Conservation (phyloP, 2,888 invertebrate species). For the Chrysolina americana region DNA sequence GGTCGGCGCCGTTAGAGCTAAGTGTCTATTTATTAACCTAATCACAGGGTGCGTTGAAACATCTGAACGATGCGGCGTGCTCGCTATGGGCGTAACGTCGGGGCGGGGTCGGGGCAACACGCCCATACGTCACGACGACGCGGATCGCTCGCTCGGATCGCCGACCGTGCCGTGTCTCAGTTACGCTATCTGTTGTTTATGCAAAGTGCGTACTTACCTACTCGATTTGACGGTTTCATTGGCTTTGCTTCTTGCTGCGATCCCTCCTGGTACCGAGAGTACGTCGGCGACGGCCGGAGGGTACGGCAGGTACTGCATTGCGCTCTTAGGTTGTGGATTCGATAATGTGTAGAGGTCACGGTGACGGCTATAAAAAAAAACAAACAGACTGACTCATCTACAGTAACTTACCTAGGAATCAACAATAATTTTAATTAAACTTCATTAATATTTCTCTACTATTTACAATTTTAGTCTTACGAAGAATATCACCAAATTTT, state of each 20-base stretch:
- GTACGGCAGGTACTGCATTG: not conserved
- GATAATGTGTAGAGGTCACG: not conserved
- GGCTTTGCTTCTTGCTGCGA: constrained; percentile 7
- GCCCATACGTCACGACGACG: constrained; percentile 66
- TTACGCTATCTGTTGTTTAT: constrained; percentile 35
- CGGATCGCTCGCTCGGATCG: constrained; percentile 54
- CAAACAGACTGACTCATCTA: too few relatives aligned
- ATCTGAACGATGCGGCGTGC: constrained; percentile 48
- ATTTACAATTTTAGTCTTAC: too few relatives aligned
- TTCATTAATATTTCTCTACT: too few relatives aligned
- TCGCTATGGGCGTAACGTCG: constrained; percentile 57
- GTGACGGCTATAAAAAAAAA: not conserved
- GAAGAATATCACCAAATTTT: too few relatives aligned
- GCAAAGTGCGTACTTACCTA: constrained; percentile 30
- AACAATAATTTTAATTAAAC: too few relatives aligned
- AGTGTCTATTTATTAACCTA: constrained; percentile 69
- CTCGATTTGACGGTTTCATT: constrained; percentile 17
- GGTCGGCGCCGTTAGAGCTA: constrained; percentile 65
- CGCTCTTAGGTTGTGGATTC: not conserved
- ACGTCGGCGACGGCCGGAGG: not conserved
- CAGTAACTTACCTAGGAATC: too few relatives aligned
- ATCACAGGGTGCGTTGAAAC: constrained; percentile 66
- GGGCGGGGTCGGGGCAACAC: constrained; percentile 62
- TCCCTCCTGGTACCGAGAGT: not conserved
- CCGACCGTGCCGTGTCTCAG: constrained; percentile 28